phyloP scores from a whole-genome alignment of 2,888 invertebrate genomes.

The Brachyptera risi region DNA sequence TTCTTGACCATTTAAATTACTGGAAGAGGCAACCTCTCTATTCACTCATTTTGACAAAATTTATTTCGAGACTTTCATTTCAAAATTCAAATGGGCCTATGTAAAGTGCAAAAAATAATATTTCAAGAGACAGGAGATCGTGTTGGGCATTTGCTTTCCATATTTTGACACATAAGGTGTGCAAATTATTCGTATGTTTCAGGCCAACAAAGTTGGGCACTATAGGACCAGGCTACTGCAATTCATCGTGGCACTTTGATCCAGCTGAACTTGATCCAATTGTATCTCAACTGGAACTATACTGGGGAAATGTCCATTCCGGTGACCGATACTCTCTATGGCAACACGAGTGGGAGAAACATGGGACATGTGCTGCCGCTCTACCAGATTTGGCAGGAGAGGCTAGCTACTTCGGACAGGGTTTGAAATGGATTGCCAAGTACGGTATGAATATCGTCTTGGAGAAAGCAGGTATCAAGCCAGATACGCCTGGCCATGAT shows the following conservation, averaged over 20 bases:
- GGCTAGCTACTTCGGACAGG: conserved; percentile 63
- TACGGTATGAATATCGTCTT: conserved; percentile 61
- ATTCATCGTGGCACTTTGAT: conserved; percentile 63
- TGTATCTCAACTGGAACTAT: conserved; percentile 51
- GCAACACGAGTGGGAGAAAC: conserved; percentile 80
- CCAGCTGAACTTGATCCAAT: conserved; percentile 56
- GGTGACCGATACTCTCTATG: conserved; percentile 53
- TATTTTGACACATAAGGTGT: no score
- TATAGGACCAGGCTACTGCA: conserved; percentile 67
- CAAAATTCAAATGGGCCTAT: no score
- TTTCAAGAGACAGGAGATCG: no score
- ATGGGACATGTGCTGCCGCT: conserved; percentile 71
- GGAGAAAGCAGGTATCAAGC: conserved; percentile 52
- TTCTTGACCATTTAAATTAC: no score
- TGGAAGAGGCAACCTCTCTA: no score
- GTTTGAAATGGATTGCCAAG: conserved; percentile 55
- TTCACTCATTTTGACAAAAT: no score
- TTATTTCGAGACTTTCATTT: no score
- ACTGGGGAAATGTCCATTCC: conserved; percentile 71
- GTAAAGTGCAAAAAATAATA: no score
- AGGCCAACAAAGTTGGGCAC: conserved; percentile 67
- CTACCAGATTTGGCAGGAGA: conserved; percentile 57
- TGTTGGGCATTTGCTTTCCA: no score
- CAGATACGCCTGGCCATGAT: conserved; percentile 48
- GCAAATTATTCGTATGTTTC: conserved; percentile 28